Conservation (phyloP, 2,888 invertebrate species). For the Melangyna quadrimaculata region DNA sequence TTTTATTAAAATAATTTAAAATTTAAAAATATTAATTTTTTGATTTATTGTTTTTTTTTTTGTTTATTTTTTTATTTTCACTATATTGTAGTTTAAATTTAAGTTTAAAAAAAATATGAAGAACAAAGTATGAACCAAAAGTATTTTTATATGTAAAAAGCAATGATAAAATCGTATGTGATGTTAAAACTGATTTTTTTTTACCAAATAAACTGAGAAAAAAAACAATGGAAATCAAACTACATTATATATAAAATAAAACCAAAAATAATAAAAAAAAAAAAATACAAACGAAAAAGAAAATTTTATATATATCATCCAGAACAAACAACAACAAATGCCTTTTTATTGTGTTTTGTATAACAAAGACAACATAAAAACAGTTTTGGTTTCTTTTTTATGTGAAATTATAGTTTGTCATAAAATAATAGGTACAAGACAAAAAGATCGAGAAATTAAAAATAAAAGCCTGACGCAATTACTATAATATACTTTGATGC, state of each 20-base stretch:
- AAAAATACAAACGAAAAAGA: slow-evolving; percentile 32
- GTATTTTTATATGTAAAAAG: slow-evolving; percentile 71
- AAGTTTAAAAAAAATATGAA: slow-evolving; percentile 43
- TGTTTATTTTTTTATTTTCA: neutral
- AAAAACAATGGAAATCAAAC: slow-evolving; percentile 57
- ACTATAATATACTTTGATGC: neutral
- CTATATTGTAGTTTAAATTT: slow-evolving; percentile 52
- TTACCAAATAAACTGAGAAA: slow-evolving; percentile 56
- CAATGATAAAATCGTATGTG: slow-evolving; percentile 70
- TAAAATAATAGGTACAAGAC: neutral
- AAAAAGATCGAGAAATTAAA: slow-evolving; percentile 11
- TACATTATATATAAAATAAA: slow-evolving; percentile 54
- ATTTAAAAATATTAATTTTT: neutral
- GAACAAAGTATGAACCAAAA: slow-evolving; percentile 65
- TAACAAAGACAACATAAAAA: slow-evolving; percentile 27
- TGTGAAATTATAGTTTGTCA: neutral
- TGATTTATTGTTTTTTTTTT: neutral
- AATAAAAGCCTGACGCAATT: slow-evolving; percentile 15
- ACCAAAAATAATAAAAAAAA: slow-evolving; percentile 2
- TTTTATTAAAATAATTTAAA: neutral
- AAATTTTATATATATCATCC: slow-evolving; percentile 66
- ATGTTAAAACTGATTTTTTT: slow-evolving; percentile 71
- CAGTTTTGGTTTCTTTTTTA: slow-evolving; percentile 27
- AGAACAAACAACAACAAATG: slow-evolving; percentile 25
- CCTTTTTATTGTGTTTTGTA: slow-evolving; percentile 24